A percentile compares a stretch with the other conserved stretches of the same genome.
Conservation (phyloP, 2,888 invertebrate species). For the Drosophila kambysellisi region DNA sequence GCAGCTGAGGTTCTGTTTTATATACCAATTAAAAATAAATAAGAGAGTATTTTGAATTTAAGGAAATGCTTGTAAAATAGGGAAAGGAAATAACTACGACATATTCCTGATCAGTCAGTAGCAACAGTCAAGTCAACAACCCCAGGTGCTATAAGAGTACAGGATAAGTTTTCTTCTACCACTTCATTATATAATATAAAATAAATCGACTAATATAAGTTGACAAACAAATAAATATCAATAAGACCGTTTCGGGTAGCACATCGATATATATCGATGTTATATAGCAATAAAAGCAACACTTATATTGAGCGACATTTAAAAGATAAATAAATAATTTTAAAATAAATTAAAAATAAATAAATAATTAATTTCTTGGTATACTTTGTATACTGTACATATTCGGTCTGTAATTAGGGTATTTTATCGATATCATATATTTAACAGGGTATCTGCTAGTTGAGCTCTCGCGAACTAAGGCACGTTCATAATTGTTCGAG, state of each 20-base stretch:
- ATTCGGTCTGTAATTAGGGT: neutral
- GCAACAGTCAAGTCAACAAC: neutral
- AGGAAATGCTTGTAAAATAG: neutral
- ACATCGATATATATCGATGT: no score
- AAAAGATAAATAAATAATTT: neutral
- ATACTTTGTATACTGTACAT: neutral
- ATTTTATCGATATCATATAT: neutral
- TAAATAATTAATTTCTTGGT: neutral
- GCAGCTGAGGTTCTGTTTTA: conserved; percentile 4
- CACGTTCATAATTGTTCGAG: neutral
- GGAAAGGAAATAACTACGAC: neutral
- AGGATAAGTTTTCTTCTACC: neutral
- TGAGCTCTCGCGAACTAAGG: neutral
- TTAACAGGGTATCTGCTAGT: neutral
- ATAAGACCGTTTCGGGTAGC: no score
- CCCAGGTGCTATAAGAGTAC: neutral
- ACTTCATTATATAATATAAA: neutral
- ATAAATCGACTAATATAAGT: neutral
- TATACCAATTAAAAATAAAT: neutral
- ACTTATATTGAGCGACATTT: no score
- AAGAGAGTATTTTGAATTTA: neutral
- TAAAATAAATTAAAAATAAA: neutral
- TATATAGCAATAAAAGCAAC: no score
- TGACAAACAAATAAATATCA: neutral
- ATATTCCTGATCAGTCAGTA: neutral